Base-by-base conservation (phyloP, 1,140 invertebrate species). In the Batillaria attramentaria region DNA sequence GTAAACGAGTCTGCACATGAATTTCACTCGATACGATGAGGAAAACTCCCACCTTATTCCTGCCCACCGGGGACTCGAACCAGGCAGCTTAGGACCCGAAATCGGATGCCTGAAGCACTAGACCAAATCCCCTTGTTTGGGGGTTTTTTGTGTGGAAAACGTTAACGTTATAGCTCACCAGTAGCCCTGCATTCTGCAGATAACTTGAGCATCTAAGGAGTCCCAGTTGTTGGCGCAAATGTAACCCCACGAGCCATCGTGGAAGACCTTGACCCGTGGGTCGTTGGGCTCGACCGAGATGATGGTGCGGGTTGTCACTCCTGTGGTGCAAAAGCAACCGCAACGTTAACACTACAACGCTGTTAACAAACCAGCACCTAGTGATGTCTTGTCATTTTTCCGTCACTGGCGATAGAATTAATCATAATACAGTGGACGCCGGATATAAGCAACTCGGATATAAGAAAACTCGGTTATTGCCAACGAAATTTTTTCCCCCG, bases 171-270 rank as follows among this genome's bases (percentile, higher is more conserved):
- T 8, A 6, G 24, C 57, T 77, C 8, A 77, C 75, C 75, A 77
- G 39, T 68, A 46, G 18, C 75, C 75, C 62, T 43, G 18, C 75
- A 77, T 77, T 33, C 75, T 6, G 42, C 75, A 77, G 20, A 77
- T 37, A 16, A 77, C 75, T 43, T 77, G 39, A 18, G 75, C 75
- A 33, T 65, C 57, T 41, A 62, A 76, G 5, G n/a, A 39, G 43
- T 79, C 72, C 81, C 84, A 85, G 5, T 65, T 69, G 66, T 81
- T 69, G 46, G 66, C 79, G 69, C 84, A 86, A 24, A 86, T 77
- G 24, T 60, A 43, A 20, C 81, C 83, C 84, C 83, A 85, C 8
- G 68, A 31, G 20, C 78, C 78, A n/a, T 62, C 46, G 42, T 50
- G 57, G 57, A 72, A 77, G 37, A 77, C 62, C 62, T 66, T 13